Conservation (phyloP, 2,113 vertebrate species). For the Scomber japonicus region DNA sequence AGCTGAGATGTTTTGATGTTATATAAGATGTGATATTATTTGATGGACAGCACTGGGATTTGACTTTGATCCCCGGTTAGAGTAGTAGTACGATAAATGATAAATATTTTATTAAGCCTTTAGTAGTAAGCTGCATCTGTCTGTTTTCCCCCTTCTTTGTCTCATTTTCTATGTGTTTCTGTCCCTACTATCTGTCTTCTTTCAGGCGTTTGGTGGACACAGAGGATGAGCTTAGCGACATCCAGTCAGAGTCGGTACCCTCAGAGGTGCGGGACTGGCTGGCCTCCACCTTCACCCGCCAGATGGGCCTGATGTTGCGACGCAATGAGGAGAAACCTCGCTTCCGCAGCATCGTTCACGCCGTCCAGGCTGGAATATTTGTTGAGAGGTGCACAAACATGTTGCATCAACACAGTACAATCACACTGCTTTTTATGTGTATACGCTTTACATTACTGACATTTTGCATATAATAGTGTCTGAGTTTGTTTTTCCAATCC, state of each 20-base stretch:
- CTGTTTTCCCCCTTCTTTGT: background rate
- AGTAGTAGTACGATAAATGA: conserved; percentile 31
- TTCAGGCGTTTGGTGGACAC: conserved; percentile 94
- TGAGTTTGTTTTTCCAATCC: background rate
- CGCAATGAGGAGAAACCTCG: conserved; percentile 95
- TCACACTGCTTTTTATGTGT: conserved; percentile 5
- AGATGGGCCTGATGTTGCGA: conserved; percentile 98
- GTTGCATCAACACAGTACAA: background rate
- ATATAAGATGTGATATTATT: conserved; percentile 60
- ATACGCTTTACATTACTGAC: background rate
- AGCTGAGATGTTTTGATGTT: conserved; percentile 53
- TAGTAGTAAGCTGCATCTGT: conserved; percentile 5
- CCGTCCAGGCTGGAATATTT: conserved; percentile 98
- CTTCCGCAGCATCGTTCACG: conserved; percentile 97
- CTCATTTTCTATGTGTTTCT: background rate
- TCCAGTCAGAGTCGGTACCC: conserved; percentile 97
- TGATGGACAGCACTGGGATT: conserved; percentile 48
- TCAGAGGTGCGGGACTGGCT: conserved; percentile 98
- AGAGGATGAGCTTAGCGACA: conserved; percentile 98
- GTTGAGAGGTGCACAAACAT: conserved; percentile 91
- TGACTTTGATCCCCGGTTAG: conserved; percentile 43
- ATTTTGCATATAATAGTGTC: background rate
- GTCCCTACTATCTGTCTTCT: background rate
- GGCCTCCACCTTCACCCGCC: conserved; percentile 96
- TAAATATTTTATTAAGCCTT: conserved; percentile 39